A percentile compares a stretch with the other conserved stretches of the same genome.
phyloP scores from a whole-genome alignment of 1,140 invertebrate genomes.

The Drosophila pseudoananassae region DNA sequence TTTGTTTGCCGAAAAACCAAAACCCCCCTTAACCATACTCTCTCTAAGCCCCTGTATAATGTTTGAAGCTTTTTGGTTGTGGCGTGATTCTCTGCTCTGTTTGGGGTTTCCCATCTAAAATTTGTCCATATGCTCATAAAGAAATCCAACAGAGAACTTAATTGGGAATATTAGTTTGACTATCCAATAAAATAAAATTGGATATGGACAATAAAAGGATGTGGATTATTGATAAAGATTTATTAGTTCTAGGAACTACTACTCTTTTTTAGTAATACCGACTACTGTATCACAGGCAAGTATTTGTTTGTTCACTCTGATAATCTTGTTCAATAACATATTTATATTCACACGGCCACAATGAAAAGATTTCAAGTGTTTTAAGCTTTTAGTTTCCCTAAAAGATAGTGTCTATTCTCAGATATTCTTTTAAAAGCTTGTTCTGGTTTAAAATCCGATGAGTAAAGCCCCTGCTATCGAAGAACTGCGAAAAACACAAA shows the following conservation, averaged over 20 bases:
- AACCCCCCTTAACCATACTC: neutral
- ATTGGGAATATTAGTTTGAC: neutral
- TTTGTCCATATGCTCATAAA: neutral
- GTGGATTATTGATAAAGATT: neutral
- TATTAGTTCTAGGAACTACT: neutral
- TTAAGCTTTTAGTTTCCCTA: neutral
- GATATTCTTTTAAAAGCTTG: slow-evolving; percentile 6
- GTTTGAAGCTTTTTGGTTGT: slow-evolving; percentile 43
- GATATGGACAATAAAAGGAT: neutral
- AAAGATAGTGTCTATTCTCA: too few relatives aligned
- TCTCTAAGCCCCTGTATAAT: slow-evolving; percentile 4
- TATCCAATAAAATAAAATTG: neutral
- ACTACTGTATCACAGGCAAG: neutral
- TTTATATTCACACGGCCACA: neutral
- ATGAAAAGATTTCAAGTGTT: neutral
- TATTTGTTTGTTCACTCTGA: neutral
- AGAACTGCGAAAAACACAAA: slow-evolving; percentile 46
- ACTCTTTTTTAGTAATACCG: neutral
- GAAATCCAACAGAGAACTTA: neutral
- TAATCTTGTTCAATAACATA: neutral
- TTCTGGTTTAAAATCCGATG: slow-evolving; percentile 10
- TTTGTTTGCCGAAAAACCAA: neutral
- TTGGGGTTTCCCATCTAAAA: neutral
- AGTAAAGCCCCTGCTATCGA: slow-evolving; percentile 13
- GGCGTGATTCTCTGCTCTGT: slow-evolving; percentile 38